phyloP scores from a whole-genome alignment of 2,888 invertebrate genomes.

The Trissolcus japonicus region DNA sequence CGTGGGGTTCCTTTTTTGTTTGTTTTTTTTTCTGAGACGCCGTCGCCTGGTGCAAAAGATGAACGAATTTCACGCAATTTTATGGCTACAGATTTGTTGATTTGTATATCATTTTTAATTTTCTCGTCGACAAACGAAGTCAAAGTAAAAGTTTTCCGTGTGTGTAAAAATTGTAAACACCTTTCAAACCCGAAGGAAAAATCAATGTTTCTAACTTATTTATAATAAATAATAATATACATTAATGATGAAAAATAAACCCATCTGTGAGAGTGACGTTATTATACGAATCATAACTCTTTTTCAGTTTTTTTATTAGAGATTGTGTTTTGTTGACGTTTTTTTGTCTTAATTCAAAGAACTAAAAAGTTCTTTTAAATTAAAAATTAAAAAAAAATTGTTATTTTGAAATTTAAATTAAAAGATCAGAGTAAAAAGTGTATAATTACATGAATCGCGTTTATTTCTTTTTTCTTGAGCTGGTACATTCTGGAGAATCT shows the following conservation, averaged over 20 bases:
- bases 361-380: too few relatives aligned
- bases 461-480: conserved; percentile 30
- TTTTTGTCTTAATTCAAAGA: too few relatives aligned
- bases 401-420: too few relatives aligned
- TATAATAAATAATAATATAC: conserved; percentile 75
- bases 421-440: too few relatives aligned
- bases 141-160: conserved; percentile 77
- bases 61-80: conserved; percentile 65
- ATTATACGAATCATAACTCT: conserved; percentile 12
- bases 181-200: conserved; percentile 70
- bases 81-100: conserved; percentile 77
- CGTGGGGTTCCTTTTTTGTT: background rate
- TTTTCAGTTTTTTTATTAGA: background rate
- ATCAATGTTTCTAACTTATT: conserved; percentile 76
- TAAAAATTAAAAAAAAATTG: too few relatives aligned
- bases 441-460: background rate
- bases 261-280: conserved; percentile 68
- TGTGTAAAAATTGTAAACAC: conserved; percentile 76
- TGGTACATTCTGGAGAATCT: conserved; percentile 65
- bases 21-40: background rate
- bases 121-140: conserved; percentile 72
- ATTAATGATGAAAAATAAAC: conserved; percentile 75
- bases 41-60: conserved; percentile 56
- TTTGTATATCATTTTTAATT: conserved; percentile 77
- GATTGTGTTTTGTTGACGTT: background rate